Base-by-base conservation (phyloP, 1,140 invertebrate species). In the Bradysia coprophila region DNA sequence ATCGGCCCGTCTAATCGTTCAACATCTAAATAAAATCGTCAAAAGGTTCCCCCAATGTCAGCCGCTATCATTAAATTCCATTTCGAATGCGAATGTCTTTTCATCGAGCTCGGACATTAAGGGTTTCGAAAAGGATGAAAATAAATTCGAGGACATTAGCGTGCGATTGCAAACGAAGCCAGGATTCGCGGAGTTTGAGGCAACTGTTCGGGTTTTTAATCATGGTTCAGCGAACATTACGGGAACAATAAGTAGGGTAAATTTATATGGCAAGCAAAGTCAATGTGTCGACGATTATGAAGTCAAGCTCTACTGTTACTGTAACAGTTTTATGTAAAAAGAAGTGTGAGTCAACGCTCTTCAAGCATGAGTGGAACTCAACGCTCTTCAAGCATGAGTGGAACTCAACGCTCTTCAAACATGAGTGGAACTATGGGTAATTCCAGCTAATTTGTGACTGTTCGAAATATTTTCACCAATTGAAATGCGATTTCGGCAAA, bases 211-310 rank as follows among this genome's bases (percentile, higher is more conserved):
- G 2, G 57, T 66, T 43, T 54, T 51, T 4, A 54, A 63, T 5
- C 52, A 58, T 18, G 48, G 50, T n/a, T 8, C 11, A 4, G 71
- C 53, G 48, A 58, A 64, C 4, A 51, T 77, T 0, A 68, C 71
- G 0, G 80, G 80, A 2, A 71, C 73, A 2, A 67, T 87, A 19
- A 86, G 82, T 51, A 66, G 84, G 20, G 65, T 86, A n/a, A 88
- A 88, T 57, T 53, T 78, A n/a, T 88, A 87, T 48, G 79, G 78
- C 4, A 71, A 72, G 43, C 81, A 87, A 56, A 85, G 82, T 58
- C 65, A 64, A 46, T 90, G 85, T 53, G 69, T 88, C 20, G 66
- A 75, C 40, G 72, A 85, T 50, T 78, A 75, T 48, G 66, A 72
- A 48, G 63, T 87, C 21, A 80, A 85, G 53, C 66, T 84, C 41